Conservation (phyloP, 37 sponge, comb jelly and placozoan genomes). For the Amphimedon queenslandica region DNA sequence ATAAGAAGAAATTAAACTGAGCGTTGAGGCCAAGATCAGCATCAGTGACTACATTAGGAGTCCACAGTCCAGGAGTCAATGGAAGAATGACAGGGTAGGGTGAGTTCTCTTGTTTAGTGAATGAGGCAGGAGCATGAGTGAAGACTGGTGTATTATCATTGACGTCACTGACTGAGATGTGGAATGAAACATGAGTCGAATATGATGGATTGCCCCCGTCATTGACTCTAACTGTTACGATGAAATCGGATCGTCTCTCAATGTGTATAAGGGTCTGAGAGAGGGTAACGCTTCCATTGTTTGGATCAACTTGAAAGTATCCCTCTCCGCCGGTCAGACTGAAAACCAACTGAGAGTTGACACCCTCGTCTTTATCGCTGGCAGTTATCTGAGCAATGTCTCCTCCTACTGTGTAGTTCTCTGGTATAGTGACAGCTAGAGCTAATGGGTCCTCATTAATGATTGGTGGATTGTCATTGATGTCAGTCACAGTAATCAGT, state of each 20-base stretch:
- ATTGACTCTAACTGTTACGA: conserved; percentile 15
- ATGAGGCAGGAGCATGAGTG: background rate
- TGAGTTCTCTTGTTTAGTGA: conserved; percentile 4
- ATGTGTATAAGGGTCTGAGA: conserved; percentile 4
- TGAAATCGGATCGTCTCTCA: background rate
- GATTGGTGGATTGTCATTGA: conserved; percentile 39
- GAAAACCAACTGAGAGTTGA: conserved; percentile 7
- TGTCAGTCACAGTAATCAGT: conserved; percentile 10
- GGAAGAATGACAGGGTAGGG: background rate
- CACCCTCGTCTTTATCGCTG: conserved; percentile 3
- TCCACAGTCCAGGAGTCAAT: background rate
- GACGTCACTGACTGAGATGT: background rate
- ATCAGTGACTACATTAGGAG: background rate
- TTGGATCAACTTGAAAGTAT: conserved; percentile 24
- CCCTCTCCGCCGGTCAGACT: conserved; percentile 19
- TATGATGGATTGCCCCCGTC: conserved; percentile 8
- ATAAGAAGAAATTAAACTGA: background rate
- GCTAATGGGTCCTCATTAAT: background rate
- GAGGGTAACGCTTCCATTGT: conserved; percentile 14
- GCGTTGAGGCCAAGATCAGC: background rate
- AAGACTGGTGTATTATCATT: conserved; percentile 49
- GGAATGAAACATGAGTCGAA: background rate
- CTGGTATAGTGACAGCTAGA: conserved; percentile 5
- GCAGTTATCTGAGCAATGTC: conserved; percentile 9
- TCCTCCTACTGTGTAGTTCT: conserved; percentile 8